Base-by-base conservation (phyloP, 2,797 vertebrate genomes). In the Catharus ustulatus region DNA sequence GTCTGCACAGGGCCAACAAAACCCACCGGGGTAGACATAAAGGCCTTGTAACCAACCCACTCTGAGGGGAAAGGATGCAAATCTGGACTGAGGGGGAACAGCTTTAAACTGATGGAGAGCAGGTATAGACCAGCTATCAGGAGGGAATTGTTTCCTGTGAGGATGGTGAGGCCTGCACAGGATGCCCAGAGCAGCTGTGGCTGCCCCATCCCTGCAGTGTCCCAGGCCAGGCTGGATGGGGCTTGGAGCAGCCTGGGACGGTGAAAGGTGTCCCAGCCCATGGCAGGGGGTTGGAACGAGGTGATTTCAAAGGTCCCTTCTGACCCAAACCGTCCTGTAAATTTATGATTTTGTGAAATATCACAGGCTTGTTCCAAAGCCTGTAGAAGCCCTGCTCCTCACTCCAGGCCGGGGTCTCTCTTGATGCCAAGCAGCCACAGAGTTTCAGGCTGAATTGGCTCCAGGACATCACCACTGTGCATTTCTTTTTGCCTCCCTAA, bases 371-470 rank as follows among this genome's bases (percentile, higher is more conserved):
- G 14, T 49, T 74, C 27, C 27, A 6, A 6, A 13, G 29, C 68
- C 51, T 51, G 72, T 36, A 63, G 38, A 71, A 51, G 38, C 19
- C 13, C 21, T 43, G 32, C 40, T 81, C 14, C 59, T 51, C 1
- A 2, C 34, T 11, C 29, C 19, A 51, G 22, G 29, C 8, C 0
- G 0, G 15, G 10, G 11, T 76, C 57, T 77, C 78, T 71, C 64
- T 32, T 19, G 13, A n/a, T 26, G 42, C 49, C 69, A 40, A 34
- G 13, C 42, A 90, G 43, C 7, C 52, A 19, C 48, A 6, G 46
- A 40, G 16, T 75, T 54, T 64, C 1, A 2, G 43, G 27, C 45
- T 84, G 73, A 77, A 68, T 57, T 72, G 63, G 59, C 52, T 52
- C 38, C 30, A 84, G 49, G n/a, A 43, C 29, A 52, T 67, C 48